phyloP scores from a whole-genome alignment of 2,888 invertebrate genomes.

The Lithodes maja region DNA sequence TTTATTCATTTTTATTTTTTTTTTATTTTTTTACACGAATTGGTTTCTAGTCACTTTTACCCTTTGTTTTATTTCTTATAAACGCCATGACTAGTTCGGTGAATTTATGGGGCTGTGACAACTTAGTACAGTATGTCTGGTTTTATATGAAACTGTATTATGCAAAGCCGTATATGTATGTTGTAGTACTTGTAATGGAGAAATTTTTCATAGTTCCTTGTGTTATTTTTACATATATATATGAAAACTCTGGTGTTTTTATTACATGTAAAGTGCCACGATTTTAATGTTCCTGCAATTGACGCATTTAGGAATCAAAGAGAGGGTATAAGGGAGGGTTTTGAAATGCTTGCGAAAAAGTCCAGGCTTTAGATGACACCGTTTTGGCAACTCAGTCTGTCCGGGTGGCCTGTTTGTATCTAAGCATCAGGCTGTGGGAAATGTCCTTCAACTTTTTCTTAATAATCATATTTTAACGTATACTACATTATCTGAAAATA shows the following conservation, averaged over 20 bases:
- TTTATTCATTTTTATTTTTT: constrained; percentile 38
- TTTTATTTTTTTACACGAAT: constrained; percentile 60
- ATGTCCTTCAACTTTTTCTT: constrained; percentile 52
- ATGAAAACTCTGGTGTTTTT: constrained; percentile 65
- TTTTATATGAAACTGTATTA: constrained; percentile 69
- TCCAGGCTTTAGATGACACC: constrained; percentile 66
- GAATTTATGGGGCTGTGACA: constrained; percentile 69
- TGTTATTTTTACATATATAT: constrained; percentile 70
- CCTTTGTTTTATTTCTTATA: constrained; percentile 65
- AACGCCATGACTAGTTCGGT: constrained; percentile 70
- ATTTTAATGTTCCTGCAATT: constrained; percentile 67
- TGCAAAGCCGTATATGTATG: constrained; percentile 69
- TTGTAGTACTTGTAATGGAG: constrained; percentile 68
- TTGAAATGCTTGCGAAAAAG: constrained; percentile 65
- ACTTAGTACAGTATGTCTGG: constrained; percentile 68
- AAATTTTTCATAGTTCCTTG: constrained; percentile 69
- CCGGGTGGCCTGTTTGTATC: constrained; percentile 66
- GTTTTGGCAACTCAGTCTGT: constrained; percentile 67
- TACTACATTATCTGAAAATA: constrained; percentile 11
- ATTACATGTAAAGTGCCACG: constrained; percentile 69
- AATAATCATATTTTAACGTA: constrained; percentile 21
- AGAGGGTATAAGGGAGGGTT: constrained; percentile 68
- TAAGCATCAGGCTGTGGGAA: constrained; percentile 24
- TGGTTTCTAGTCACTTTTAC: constrained; percentile 69
- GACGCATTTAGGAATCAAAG: constrained; percentile 70